These are phyloP conservation scores for Acestrorhynchus altus DNA, from an alignment of 2,797 vertebrate species.

Conservation along the genomic window DNA sequence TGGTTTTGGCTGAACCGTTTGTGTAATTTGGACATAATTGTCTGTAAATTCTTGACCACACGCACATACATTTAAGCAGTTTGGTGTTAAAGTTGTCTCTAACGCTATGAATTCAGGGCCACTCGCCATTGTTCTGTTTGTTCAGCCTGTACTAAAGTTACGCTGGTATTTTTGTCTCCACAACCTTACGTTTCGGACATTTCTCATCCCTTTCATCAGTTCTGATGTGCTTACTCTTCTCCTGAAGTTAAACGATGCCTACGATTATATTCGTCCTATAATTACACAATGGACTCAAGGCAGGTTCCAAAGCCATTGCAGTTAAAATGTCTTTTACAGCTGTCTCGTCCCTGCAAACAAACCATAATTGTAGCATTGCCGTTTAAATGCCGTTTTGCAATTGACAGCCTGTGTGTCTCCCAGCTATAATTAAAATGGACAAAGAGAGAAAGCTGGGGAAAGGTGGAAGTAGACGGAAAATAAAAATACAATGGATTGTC, in stretches of 20 bases:
- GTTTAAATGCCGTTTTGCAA: constrained; percentile 65
- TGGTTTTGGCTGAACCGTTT: neutral
- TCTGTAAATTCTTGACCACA: neutral
- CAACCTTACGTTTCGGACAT: neutral
- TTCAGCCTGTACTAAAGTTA: neutral
- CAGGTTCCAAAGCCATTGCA: constrained; percentile 63
- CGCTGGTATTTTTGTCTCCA: neutral
- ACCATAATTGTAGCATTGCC: constrained; percentile 68
- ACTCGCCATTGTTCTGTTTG: neutral
- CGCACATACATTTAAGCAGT: neutral
- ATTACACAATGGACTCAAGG: constrained; percentile 64
- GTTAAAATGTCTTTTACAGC: constrained; percentile 62
- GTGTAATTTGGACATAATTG: neutral
- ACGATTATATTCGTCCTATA: constrained; percentile 63
- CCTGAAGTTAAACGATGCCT: constrained; percentile 43
- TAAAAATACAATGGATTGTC: neutral
- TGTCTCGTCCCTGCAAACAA: constrained; percentile 56
- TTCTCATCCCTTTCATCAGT: constrained; percentile 51
- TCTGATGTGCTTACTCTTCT: constrained; percentile 41
- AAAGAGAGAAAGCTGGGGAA: constrained; percentile 37
- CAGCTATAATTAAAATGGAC: constrained; percentile 63
- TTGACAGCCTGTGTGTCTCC: constrained; percentile 60
- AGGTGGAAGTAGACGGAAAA: constrained; percentile 36
- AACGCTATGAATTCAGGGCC: neutral
- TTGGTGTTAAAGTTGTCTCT: neutral